These are phyloP conservation scores for Channa maculata DNA, from an alignment of 2,113 vertebrate species.

Conservation along the genomic window DNA sequence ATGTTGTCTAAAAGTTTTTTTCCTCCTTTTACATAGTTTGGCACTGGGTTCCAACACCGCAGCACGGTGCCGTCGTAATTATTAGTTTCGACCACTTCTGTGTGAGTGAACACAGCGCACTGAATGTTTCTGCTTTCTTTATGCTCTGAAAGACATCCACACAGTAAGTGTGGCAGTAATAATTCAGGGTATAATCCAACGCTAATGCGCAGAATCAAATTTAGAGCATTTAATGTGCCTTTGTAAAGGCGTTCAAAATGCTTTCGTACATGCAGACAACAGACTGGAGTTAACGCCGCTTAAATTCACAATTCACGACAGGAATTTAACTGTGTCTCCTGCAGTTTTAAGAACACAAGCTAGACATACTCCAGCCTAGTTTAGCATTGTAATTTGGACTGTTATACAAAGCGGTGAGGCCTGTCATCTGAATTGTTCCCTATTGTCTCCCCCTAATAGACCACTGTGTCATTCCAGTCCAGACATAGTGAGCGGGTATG, in stretches of 20 bases:
- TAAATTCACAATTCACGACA: not conserved
- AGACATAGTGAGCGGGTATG: constrained; percentile 30
- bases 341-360: not conserved
- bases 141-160: not conserved
- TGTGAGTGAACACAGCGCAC: not conserved
- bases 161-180: constrained; percentile 18
- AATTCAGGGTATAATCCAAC: constrained; percentile 2
- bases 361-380: not conserved
- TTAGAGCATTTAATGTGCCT: not conserved
- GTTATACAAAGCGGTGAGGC: constrained; percentile 22
- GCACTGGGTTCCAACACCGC: constrained; percentile 10
- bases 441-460: constrained; percentile 27
- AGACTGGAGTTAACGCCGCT: not conserved
- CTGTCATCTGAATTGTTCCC: constrained; percentile 16
- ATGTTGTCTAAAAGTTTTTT: constrained; percentile 29
- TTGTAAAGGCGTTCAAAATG: not conserved
- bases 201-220: constrained; percentile 10
- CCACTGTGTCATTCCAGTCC: constrained; percentile 8
- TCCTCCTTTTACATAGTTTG: constrained; percentile 1
- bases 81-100: constrained; percentile 17
- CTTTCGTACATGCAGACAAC: constrained; percentile 6
- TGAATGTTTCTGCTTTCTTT: not conserved
- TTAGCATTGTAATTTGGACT: constrained; percentile 10
- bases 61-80: not conserved
- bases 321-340: not conserved